Conservation (phyloP, 1,140 invertebrate genomes). For the Tribolium madens region DNA sequence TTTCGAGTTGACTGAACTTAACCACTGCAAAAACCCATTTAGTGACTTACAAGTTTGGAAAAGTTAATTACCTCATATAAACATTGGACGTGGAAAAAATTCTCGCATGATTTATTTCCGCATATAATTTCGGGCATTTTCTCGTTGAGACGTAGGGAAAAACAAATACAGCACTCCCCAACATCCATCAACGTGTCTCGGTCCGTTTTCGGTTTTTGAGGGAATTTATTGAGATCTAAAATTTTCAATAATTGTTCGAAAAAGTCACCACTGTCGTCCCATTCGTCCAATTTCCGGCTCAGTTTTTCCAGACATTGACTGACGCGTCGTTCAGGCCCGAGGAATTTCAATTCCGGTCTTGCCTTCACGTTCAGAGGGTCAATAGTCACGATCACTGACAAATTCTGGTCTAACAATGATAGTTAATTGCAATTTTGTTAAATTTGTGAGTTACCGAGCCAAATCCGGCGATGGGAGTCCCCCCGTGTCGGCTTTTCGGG, state of each 20-base stretch:
- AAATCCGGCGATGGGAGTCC: slow-evolving; percentile 65
- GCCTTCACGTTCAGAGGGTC: slow-evolving; percentile 54
- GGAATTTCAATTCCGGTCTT: slow-evolving; percentile 59
- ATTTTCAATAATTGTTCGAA: slow-evolving; percentile 58
- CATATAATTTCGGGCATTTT: slow-evolving; percentile 61
- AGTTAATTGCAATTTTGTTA: neutral
- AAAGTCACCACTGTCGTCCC: slow-evolving; percentile 54
- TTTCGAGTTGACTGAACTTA: slow-evolving; percentile 54
- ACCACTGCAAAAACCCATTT: slow-evolving; percentile 53
- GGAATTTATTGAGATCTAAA: slow-evolving; percentile 59
- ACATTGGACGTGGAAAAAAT: slow-evolving; percentile 59
- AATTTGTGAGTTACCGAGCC: slow-evolving; percentile 59
- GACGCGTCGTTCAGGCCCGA: slow-evolving; percentile 58
- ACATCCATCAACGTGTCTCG: slow-evolving; percentile 50
- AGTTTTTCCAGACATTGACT: slow-evolving; percentile 47
- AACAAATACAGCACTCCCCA: slow-evolving; percentile 62
- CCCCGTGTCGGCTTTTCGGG: slow-evolving; percentile 64
- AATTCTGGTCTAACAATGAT: slow-evolving; percentile 57
- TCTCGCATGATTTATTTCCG: slow-evolving; percentile 57
- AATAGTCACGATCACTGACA: slow-evolving; percentile 60
- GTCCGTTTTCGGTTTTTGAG: slow-evolving; percentile 37
- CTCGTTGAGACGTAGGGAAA: slow-evolving; percentile 53
- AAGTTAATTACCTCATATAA: slow-evolving; percentile 57
- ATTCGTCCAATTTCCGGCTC: slow-evolving; percentile 56
- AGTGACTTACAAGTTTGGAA: neutral